These are phyloP conservation scores for Rhaphigaster nebulosa DNA, from an alignment of 2,888 invertebrate genomes.

Conservation along the genomic window DNA sequence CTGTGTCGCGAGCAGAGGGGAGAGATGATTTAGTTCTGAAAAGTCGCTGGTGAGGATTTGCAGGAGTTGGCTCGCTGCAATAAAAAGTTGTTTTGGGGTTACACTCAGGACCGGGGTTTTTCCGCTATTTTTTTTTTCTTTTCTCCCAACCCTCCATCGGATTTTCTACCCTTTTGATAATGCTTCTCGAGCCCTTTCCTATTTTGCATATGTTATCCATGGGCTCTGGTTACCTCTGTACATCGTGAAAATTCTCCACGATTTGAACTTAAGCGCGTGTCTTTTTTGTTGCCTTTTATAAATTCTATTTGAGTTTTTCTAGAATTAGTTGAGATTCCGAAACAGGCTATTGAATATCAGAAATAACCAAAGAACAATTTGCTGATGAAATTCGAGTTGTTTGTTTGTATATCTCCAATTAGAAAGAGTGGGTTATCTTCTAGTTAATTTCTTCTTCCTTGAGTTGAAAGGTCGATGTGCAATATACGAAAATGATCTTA, in stretches of 20 bases:
- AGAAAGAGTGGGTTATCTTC: too few relatives aligned
- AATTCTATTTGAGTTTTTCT: background rate
- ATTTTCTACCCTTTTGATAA: constrained; percentile 44
- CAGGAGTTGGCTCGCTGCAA: constrained; percentile 24
- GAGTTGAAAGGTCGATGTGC: too few relatives aligned
- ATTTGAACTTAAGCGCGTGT: background rate
- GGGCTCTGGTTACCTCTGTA: background rate
- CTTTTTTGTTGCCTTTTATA: background rate
- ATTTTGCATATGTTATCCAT: constrained; percentile 21
- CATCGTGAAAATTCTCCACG: background rate
- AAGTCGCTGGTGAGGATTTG: constrained; percentile 8
- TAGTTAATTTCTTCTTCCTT: too few relatives aligned
- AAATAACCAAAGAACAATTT: too few relatives aligned
- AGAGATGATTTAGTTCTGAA: constrained; percentile 8
- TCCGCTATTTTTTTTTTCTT: constrained; percentile 12
- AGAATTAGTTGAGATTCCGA: background rate
- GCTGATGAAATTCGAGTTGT: too few relatives aligned
- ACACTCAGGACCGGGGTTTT: background rate
- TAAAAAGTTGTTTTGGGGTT: constrained; percentile 44
- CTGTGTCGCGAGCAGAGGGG: background rate
- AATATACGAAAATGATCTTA: too few relatives aligned
- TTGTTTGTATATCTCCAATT: too few relatives aligned
- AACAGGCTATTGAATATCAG: too few relatives aligned
- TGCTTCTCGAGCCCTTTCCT: constrained; percentile 6
- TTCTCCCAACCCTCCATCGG: constrained; percentile 1